phyloP scores from a whole-genome alignment of 2,888 invertebrate genomes.

The Corbicula japonica region DNA sequence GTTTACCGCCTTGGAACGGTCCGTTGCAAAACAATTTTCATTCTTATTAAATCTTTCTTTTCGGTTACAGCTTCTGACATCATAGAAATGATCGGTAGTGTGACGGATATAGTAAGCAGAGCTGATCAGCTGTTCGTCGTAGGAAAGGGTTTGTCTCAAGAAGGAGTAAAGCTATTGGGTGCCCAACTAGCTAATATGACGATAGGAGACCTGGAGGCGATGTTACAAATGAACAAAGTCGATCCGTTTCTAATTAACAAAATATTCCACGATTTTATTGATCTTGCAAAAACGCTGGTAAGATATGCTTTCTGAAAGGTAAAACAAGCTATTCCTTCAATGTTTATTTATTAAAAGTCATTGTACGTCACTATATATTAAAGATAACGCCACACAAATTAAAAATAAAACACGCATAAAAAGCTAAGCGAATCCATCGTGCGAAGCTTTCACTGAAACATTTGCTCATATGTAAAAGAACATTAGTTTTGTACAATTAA shows the following conservation, averaged over 20 bases:
- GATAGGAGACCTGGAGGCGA: conserved; percentile 72
- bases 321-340: background rate
- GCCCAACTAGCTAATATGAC: conserved; percentile 76
- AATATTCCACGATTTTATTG: conserved; percentile 68
- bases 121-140: conserved; percentile 69
- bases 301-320: conserved; percentile 13
- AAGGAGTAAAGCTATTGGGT: conserved; percentile 69
- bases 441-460: too few species aligned
- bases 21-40: too few species aligned
- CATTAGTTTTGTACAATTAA: too few species aligned
- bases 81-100: conserved; percentile 54
- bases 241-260: conserved; percentile 68
- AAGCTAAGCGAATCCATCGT: too few species aligned
- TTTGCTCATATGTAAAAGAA: too few species aligned
- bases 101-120: conserved; percentile 57
- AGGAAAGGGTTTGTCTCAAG: conserved; percentile 72
- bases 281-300: conserved; percentile 73
- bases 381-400: too few species aligned
- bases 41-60: too few species aligned
- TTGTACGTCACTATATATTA: too few species aligned
- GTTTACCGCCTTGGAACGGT: too few species aligned
- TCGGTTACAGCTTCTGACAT: conserved; percentile 64
- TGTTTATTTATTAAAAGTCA: background rate
- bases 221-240: conserved; percentile 72
- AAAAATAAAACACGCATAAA: too few species aligned